phyloP scores from a whole-genome alignment of 2,797 vertebrate genomes.

The Mormyrus hasselquistii region DNA sequence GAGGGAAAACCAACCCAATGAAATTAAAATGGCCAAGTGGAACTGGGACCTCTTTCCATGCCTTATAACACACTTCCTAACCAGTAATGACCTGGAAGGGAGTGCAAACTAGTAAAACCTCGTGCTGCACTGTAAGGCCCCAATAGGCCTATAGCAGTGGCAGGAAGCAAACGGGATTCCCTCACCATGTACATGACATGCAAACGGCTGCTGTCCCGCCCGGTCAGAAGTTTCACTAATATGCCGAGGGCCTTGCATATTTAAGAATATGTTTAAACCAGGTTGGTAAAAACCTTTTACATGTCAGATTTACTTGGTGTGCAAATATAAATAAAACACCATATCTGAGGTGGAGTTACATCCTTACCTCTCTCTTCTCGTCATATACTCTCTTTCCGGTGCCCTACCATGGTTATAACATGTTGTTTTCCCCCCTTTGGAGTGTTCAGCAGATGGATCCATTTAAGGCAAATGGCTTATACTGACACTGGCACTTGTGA shows the following conservation, averaged over 20 bases:
- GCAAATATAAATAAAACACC: conserved; percentile 37
- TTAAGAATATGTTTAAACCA: conserved; percentile 44
- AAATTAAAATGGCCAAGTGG: background rate
- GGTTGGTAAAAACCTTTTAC: conserved; percentile 43
- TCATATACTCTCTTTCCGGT: conserved; percentile 7
- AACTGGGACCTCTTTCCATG: background rate
- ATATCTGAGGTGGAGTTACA: conserved; percentile 54
- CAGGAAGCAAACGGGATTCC: background rate
- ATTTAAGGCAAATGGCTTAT: conserved; percentile 14
- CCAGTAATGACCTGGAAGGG: background rate
- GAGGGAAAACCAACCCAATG: background rate
- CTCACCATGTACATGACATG: background rate
- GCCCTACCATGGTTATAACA: background rate
- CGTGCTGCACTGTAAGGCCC: background rate
- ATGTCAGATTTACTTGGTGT: conserved; percentile 41
- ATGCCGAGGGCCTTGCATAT: conserved; percentile 32
- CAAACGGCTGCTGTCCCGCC: conserved; percentile 9
- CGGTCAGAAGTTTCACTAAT: conserved; percentile 25
- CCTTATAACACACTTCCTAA: conserved; percentile 1
- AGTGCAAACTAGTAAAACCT: background rate
- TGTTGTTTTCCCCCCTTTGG: conserved; percentile 7
- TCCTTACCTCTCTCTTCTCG: conserved; percentile 41
- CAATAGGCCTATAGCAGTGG: background rate
- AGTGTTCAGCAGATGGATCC: conserved; percentile 11
- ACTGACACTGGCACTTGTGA: conserved; percentile 1